These are phyloP conservation scores for Mythimna lalbum DNA, from an alignment of 2,888 invertebrate genomes.

Conservation along the genomic window DNA sequence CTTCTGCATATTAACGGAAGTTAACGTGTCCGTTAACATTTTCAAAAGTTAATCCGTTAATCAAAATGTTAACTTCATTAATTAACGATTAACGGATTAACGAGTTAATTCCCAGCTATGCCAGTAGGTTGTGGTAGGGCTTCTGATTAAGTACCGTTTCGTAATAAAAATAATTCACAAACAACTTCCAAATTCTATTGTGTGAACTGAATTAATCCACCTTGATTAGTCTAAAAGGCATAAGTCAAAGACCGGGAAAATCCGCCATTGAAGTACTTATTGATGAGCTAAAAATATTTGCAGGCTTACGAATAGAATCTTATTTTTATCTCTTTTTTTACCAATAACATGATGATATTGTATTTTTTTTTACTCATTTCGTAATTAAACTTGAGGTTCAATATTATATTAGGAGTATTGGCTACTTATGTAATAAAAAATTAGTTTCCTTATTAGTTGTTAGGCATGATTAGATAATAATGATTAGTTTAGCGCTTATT, in stretches of 20 bases:
- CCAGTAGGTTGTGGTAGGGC: too few relatives aligned
- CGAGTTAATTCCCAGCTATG: too few relatives aligned
- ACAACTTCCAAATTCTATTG: background rate
- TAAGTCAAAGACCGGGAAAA: conserved; percentile 24
- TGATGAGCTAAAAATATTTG: conserved; percentile 15
- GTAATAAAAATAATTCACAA: conserved; percentile 19
- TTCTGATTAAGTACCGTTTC: too few relatives aligned
- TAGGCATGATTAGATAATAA: conserved; percentile 32
- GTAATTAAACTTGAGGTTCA: conserved; percentile 30
- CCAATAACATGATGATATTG: conserved; percentile 16
- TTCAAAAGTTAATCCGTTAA: too few relatives aligned
- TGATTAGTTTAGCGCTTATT: conserved; percentile 10
- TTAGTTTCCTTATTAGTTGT: conserved; percentile 56
- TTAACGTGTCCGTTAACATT: too few relatives aligned
- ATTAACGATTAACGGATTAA: too few relatives aligned
- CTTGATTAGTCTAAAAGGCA: conserved; percentile 21
- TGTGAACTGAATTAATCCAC: conserved; percentile 3
- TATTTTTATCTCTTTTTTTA: conserved; percentile 38
- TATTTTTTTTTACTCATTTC: conserved; percentile 35
- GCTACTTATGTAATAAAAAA: conserved; percentile 34
- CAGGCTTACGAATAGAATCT: conserved; percentile 7
- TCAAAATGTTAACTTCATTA: too few relatives aligned
- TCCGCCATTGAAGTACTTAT: background rate
- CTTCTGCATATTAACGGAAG: too few relatives aligned
- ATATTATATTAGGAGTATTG: conserved; percentile 11